Conservation (phyloP, 2,888 invertebrate species). For the Homarus gammarus region DNA sequence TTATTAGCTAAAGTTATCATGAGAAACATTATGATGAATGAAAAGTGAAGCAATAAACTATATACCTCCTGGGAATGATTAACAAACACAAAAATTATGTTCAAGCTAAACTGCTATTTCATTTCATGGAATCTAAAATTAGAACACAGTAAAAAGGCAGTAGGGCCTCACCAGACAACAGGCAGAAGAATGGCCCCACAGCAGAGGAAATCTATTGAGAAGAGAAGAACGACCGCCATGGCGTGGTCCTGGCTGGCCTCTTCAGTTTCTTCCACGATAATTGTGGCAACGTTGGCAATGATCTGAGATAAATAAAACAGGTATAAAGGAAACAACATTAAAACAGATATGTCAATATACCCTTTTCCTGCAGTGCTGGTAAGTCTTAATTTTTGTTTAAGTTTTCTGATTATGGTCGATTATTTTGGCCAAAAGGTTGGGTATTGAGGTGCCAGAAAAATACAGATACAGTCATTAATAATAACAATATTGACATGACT, state of each 20-base stretch:
- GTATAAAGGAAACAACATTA: background rate
- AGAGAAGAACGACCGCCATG: slow-evolving; percentile 94
- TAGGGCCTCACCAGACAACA: slow-evolving; percentile 89
- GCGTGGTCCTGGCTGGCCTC: slow-evolving; percentile 93
- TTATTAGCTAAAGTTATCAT: too few species aligned
- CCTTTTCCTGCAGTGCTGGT: too few species aligned
- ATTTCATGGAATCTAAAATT: too few species aligned
- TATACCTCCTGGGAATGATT: background rate
- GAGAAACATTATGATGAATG: too few species aligned
- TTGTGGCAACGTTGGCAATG: slow-evolving; percentile 96
- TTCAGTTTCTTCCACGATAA: slow-evolving; percentile 97
- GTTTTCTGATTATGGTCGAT: too few species aligned
- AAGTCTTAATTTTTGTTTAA: too few species aligned
- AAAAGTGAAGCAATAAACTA: background rate
- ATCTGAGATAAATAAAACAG: slow-evolving; percentile 83
- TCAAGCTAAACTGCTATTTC: too few species aligned
- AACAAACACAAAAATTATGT: too few species aligned
- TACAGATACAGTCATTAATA: background rate
- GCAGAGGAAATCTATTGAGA: slow-evolving; percentile 95
- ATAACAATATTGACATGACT: too few species aligned
- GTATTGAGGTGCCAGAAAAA: background rate
- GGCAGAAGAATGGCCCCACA: slow-evolving; percentile 98
- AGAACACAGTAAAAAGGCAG: too few species aligned
- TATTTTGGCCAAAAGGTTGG: too few species aligned
- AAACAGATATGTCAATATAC: too few species aligned